These are phyloP conservation scores for Leptopilina drosophilae DNA, from an alignment of 2,888 invertebrate genomes.

Conservation along the genomic window DNA sequence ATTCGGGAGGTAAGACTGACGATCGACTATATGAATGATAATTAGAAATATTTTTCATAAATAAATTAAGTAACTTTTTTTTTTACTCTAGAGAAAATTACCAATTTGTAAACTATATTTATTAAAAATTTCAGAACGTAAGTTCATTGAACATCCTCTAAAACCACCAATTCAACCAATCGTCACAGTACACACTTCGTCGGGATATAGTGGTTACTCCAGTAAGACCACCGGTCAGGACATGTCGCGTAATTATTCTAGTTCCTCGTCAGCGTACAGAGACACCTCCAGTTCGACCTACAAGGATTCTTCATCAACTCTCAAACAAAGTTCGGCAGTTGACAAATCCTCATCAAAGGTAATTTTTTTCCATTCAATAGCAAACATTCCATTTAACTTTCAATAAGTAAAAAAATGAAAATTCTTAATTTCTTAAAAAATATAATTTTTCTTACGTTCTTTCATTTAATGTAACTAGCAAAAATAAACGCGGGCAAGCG, in stretches of 20 bases:
- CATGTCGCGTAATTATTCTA: constrained; percentile 65
- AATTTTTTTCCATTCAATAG: neutral
- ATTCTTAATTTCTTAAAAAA: too few species aligned
- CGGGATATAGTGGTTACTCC: constrained; percentile 73
- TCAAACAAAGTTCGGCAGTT: constrained; percentile 32
- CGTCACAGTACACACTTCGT: constrained; percentile 78
- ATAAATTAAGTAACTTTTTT: too few species aligned
- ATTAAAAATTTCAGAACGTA: constrained; percentile 81
- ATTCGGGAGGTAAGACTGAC: constrained; percentile 84
- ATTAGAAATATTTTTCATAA: neutral
- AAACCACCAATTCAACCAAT: constrained; percentile 80
- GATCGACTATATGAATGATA: neutral
- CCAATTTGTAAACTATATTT: neutral
- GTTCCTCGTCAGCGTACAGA: constrained; percentile 48
- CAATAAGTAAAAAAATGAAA: too few species aligned
- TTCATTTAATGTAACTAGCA: too few species aligned
- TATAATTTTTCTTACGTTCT: too few species aligned
- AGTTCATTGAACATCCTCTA: constrained; percentile 90
- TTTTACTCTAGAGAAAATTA: too few species aligned
- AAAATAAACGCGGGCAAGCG: too few species aligned
- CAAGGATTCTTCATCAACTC: constrained; percentile 5
- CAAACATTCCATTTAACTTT: constrained; percentile 41
- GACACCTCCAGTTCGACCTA: neutral
- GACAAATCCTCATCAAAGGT: constrained; percentile 32
- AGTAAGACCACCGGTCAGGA: constrained; percentile 73